A percentile compares a stretch with the other conserved stretches of the same genome.
phyloP scores from a whole-genome alignment of 2,888 invertebrate genomes.

The Coenonympha glycerion region DNA sequence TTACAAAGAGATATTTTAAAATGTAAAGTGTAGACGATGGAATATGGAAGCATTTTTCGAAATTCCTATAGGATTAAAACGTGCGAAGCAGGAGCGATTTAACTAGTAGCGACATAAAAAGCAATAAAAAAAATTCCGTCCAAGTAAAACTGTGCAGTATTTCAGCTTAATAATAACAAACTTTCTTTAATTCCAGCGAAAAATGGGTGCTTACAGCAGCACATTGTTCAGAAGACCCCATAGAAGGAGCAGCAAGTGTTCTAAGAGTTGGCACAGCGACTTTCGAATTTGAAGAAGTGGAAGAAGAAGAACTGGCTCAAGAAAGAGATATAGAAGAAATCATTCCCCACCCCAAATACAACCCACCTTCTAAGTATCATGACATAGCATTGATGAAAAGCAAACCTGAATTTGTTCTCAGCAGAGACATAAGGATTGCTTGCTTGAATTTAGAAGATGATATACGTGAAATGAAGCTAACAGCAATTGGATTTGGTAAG shows the following conservation, averaged over 20 bases:
- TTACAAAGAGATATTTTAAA: too few species aligned
- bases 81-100: too few species aligned
- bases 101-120: too few species aligned
- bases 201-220: slow-evolving; percentile 67
- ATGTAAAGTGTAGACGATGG: too few species aligned
- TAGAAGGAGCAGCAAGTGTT: slow-evolving; percentile 67
- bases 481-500: slow-evolving; percentile 80
- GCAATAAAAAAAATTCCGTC: too few species aligned
- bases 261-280: slow-evolving; percentile 74
- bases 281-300: slow-evolving; percentile 65
- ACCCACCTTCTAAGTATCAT: slow-evolving; percentile 73
- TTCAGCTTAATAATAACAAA: neutral
- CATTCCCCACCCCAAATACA: slow-evolving; percentile 74
- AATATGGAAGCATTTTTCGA: too few species aligned
- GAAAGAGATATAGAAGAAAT: slow-evolving; percentile 61
- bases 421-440: slow-evolving; percentile 76
- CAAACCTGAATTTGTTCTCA: slow-evolving; percentile 61
- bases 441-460: slow-evolving; percentile 67
- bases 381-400: slow-evolving; percentile 81
- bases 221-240: slow-evolving; percentile 57
- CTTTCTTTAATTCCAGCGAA: slow-evolving; percentile 35
- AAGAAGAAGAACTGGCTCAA: slow-evolving; percentile 70
- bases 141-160: neutral
- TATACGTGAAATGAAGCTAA: slow-evolving; percentile 47
- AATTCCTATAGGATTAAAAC: too few species aligned